Percentiles rank a stretch among this genome's conserved stretches.
phyloP scores from a whole-genome alignment of 37 sponge, comb jelly and placozoan genomes.

The Diacarnus erythraeanus region DNA sequence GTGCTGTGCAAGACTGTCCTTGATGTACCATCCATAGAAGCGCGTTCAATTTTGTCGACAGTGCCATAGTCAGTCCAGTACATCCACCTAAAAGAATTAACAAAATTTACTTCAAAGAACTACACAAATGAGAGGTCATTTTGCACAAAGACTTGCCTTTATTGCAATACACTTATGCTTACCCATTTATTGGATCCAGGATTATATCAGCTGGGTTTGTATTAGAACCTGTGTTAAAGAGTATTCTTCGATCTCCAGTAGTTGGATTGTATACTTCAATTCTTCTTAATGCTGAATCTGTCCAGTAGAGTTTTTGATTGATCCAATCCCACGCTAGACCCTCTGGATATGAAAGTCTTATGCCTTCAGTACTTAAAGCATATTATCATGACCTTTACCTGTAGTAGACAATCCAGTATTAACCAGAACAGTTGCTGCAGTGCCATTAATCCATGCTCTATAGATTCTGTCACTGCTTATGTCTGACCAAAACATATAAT shows the following conservation, averaged over 20 bases:
- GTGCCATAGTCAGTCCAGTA: slow-evolving; percentile 71
- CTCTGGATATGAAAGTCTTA: slow-evolving; percentile 7
- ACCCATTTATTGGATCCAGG: slow-evolving; percentile 35
- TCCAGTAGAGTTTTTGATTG: slow-evolving; percentile 68
- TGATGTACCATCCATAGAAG: slow-evolving; percentile 35
- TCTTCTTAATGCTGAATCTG: slow-evolving; percentile 20
- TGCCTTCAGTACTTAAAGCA: neutral
- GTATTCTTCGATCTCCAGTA: neutral
- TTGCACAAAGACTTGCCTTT: neutral
- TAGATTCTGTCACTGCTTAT: slow-evolving; percentile 7
- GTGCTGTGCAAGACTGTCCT: neutral
- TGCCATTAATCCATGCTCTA: slow-evolving; percentile 4
- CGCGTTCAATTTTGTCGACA: neutral
- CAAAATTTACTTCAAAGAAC: no score
- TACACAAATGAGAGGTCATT: neutral
- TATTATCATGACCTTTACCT: neutral
- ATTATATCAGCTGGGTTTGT: slow-evolving; percentile 10
- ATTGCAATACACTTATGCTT: neutral
- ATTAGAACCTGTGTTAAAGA: slow-evolving; percentile 9
- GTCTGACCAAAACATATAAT: slow-evolving; percentile 22
- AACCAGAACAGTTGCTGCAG: neutral
- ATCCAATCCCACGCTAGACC: slow-evolving; percentile 78
- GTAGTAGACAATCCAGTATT: neutral
- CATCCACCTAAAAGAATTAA: slow-evolving; percentile 23
- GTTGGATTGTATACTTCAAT: slow-evolving; percentile 26